Base-by-base conservation (phyloP, 2,113 vertebrate species). In the Ramphastos sulfuratus region DNA sequence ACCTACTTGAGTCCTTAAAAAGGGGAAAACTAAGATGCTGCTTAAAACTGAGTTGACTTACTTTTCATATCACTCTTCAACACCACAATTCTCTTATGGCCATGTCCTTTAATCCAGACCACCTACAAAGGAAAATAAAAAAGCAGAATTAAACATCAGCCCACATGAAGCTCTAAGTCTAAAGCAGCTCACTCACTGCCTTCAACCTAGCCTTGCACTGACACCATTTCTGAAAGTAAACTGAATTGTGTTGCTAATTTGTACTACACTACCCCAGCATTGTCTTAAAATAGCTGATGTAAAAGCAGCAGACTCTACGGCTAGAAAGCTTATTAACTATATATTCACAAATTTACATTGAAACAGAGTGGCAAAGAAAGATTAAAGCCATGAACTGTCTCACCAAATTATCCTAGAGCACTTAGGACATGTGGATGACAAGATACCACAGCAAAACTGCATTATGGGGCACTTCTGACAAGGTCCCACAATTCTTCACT, bases 31-130 rank as follows among this genome's bases (percentile, higher is more conserved):
- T 8, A 82, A 70, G 65, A 72, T 50, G 30, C 3, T 55, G 18
- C 14, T 82, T 4, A 74, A 67, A 70, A 77, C 5, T 13, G 5
- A 59, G 80, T 28, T 44, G 18, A 89, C 98, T 98, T 97, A 99
- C 99, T 98, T 98, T 99, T 99, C 99, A 99, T 99, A 97, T 99
- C 99, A 85, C 99, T 99, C 97, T 99, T 99, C 50, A 99, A 97
- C 93, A 99, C 99, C 61, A 99, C 98, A 96, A 99, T 99, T 97
- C 98, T 99, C 97, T 99, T 99, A 96, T 99, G 98, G 60, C 99
- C 99, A 15, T 99, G 99, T 35, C 99, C 99, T 98, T 99, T 99
- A 96, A 99, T 99, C 99, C 99, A 99, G 94, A 99, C 98, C 55
- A 99, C 99, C 99, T 99, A 91, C 19, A 78, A 21, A 95, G 33